Evolutionary conservation across 2,797 vertebrate genomes (phyloP).

Genomic region (Diplodus puntazzo): DNA sequence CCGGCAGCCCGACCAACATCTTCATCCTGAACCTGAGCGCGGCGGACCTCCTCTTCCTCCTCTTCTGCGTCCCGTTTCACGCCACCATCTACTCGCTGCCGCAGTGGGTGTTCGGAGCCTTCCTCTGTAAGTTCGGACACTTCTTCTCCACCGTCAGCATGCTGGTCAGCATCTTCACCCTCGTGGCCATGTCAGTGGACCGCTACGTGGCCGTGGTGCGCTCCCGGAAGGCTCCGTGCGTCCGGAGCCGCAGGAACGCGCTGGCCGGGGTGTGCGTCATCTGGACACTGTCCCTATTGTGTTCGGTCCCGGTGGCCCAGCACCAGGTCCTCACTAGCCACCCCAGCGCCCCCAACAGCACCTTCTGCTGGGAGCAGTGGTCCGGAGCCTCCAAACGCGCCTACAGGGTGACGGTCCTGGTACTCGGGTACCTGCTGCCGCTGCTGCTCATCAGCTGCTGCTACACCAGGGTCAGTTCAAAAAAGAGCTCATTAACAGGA

Average conservation of each 20-base stretch:
- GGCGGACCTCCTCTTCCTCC: constrained; percentile 89
- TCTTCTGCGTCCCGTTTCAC: constrained; percentile 87
- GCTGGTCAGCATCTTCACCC: constrained; percentile 92
- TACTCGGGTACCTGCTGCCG: constrained; percentile 89
- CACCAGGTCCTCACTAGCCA: constrained; percentile 85
- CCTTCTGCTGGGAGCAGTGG: constrained; percentile 92
- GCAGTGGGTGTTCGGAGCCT: constrained; percentile 89
- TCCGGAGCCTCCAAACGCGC: constrained; percentile 70
- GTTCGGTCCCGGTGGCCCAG: constrained; percentile 87
- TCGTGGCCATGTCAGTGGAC: constrained; percentile 91
- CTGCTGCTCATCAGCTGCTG: constrained; percentile 90
- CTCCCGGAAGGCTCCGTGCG: constrained; percentile 77
- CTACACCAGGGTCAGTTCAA: constrained; percentile 86
- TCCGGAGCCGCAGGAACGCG: constrained; percentile 85
- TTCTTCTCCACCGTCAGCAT: constrained; percentile 86
- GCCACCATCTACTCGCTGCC: constrained; percentile 88
- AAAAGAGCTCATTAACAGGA: not conserved
- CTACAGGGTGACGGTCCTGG: constrained; percentile 86
- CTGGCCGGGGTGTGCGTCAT: constrained; percentile 80
- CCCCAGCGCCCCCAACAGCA: constrained; percentile 85
- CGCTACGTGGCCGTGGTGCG: constrained; percentile 90
- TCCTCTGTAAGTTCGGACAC: constrained; percentile 89
- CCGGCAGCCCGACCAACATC: constrained; percentile 86
- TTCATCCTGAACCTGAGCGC: constrained; percentile 91
- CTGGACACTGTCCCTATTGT: constrained; percentile 86